These are phyloP conservation scores for Gastrophysa polygoni DNA, from an alignment of 2,888 invertebrate species.

Conservation along the genomic window DNA sequence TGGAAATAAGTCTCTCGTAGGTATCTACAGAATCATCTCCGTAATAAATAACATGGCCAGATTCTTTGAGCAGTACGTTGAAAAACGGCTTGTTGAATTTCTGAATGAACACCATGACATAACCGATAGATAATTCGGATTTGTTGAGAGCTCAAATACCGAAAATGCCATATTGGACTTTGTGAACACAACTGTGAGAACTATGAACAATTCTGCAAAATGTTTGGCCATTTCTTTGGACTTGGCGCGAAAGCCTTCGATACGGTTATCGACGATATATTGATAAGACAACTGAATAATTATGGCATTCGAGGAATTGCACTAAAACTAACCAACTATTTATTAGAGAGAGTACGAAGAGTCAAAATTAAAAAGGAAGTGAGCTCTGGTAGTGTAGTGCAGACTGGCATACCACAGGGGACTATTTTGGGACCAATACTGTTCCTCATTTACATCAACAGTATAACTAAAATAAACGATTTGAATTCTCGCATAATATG, in stretches of 20 bases:
- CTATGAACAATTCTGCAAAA: slow-evolving; percentile 10
- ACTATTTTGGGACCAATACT: slow-evolving; percentile 1
- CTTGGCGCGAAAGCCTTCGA: slow-evolving; percentile 14
- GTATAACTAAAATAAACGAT: background rate
- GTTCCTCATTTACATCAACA: background rate
- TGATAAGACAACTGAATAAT: slow-evolving; percentile 9
- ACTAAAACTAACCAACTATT: background rate
- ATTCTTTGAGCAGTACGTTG: background rate
- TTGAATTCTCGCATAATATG: background rate
- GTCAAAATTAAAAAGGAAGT: background rate
- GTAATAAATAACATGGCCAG: background rate
- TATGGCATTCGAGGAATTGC: slow-evolving; percentile 15
- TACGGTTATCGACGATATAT: background rate
- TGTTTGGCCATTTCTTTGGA: slow-evolving; percentile 14
- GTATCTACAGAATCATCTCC: background rate
- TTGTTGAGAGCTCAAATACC: slow-evolving; percentile 14
- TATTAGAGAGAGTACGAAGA: background rate
- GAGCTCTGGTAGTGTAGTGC: background rate
- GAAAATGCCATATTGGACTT: slow-evolving; percentile 18
- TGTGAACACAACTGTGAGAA: slow-evolving; percentile 5
- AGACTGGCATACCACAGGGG: background rate
- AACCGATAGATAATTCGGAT: slow-evolving; percentile 18
- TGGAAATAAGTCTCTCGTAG: too few relatives aligned
- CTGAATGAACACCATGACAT: background rate
- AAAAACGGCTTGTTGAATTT: background rate